These are phyloP conservation scores for Potamarius usumacintae DNA, from an alignment of 2,113 vertebrate genomes.

Conservation along the genomic window DNA sequence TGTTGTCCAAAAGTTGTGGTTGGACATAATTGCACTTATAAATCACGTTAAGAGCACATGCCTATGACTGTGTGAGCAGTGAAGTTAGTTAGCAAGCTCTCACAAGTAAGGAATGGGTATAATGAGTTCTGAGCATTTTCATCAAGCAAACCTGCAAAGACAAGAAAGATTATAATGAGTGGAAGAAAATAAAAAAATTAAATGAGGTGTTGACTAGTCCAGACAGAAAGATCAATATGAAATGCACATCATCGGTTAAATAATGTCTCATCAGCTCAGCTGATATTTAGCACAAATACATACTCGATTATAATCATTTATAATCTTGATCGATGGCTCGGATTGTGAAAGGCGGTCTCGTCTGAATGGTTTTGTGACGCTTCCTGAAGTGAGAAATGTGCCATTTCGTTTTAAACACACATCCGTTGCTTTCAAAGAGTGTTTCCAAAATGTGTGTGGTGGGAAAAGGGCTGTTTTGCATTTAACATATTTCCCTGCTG, in stretches of 20 bases:
- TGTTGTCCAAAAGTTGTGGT: neutral
- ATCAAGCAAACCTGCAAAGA: neutral
- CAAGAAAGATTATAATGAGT: neutral
- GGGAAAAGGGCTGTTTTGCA: no score
- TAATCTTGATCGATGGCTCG: conserved; percentile 16
- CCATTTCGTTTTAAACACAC: conserved; percentile 18
- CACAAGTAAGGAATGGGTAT: neutral
- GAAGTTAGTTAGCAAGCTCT: neutral
- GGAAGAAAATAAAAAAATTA: conserved; percentile 10
- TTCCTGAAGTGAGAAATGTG: neutral
- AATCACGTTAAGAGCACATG: neutral
- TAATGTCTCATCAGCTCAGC: conserved; percentile 36
- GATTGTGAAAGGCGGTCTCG: conserved; percentile 4
- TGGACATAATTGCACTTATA: conserved; percentile 2
- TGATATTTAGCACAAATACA: conserved; percentile 43
- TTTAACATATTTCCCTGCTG: neutral
- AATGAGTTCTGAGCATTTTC: conserved; percentile 14
- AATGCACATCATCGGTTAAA: conserved; percentile 35
- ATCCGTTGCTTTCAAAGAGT: conserved; percentile 15
- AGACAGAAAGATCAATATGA: conserved; percentile 8
- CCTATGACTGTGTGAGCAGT: neutral
- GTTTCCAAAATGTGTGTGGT: neutral
- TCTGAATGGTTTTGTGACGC: conserved; percentile 17
- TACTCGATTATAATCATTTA: neutral
- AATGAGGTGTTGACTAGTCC: neutral